Evolutionary conservation across 2,888 invertebrate species (phyloP).

Genomic region (Escarpia spicata): DNA sequence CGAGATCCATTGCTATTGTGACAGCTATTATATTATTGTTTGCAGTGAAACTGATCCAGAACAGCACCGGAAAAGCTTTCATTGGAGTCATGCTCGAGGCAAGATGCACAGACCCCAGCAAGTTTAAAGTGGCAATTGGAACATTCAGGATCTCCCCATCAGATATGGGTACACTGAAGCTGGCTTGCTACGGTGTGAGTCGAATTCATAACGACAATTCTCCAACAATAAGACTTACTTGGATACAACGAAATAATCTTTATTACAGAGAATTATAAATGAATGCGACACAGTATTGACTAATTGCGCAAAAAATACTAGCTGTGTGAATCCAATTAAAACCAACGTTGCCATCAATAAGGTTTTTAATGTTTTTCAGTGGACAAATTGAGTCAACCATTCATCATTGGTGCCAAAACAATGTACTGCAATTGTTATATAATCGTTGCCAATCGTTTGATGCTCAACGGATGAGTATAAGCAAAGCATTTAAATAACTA

Average conservation of each 20-base stretch:
- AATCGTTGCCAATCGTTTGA: no score
- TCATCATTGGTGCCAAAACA: no score
- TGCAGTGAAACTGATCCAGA: conserved; percentile 3
- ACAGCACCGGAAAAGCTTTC: not conserved
- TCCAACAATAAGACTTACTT: not conserved
- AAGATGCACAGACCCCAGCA: not conserved
- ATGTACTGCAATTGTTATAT: no score
- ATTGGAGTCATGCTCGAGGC: not conserved
- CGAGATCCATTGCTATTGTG: not conserved
- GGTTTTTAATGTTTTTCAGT: no score
- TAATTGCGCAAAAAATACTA: not conserved
- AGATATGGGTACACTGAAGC: not conserved
- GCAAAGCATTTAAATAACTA: no score
- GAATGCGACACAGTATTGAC: not conserved
- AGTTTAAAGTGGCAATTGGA: not conserved
- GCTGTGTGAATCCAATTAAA: not conserved
- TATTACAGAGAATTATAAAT: not conserved
- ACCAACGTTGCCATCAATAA: not conserved
- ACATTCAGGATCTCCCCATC: not conserved
- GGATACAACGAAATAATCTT: not conserved
- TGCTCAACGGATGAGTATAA: no score
- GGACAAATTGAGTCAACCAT: no score
- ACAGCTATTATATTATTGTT: not conserved
- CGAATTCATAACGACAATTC: not conserved
- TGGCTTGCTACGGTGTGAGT: not conserved